phyloP scores from a whole-genome alignment of 2,888 invertebrate genomes.

The Rhagium mordax region DNA sequence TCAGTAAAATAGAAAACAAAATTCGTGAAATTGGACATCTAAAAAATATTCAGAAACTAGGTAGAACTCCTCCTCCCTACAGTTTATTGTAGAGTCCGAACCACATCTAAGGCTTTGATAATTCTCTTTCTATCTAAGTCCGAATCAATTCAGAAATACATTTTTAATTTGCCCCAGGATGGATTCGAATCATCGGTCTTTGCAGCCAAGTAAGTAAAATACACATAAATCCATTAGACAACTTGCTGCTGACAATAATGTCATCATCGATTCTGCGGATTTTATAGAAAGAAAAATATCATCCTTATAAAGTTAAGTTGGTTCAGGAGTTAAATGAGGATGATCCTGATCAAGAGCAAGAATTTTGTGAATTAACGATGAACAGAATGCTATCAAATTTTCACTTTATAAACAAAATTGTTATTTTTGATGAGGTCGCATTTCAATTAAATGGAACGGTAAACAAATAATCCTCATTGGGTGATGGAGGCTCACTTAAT shows the following conservation, averaged over 20 bases:
- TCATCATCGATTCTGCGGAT: background rate
- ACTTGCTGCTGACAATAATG: background rate
- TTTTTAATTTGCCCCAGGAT: background rate
- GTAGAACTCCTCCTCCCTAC: background rate
- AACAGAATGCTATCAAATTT: background rate
- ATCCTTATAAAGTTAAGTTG: background rate
- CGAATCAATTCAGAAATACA: too few species aligned
- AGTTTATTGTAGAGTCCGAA: too few species aligned
- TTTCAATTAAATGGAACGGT: background rate
- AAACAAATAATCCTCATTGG: background rate
- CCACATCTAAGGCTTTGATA: too few species aligned
- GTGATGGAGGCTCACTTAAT: background rate
- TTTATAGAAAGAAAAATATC: background rate
- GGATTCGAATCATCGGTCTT: background rate
- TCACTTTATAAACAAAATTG: background rate
- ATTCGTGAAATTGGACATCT: background rate
- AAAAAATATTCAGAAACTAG: background rate
- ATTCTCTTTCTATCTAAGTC: too few species aligned
- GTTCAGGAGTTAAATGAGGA: slow-evolving; percentile 6
- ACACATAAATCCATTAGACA: background rate
- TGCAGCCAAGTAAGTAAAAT: background rate
- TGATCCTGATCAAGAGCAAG: background rate
- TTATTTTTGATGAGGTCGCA: too few species aligned
- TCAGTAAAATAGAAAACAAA: background rate
- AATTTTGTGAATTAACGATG: slow-evolving; percentile 1